A percentile compares a stretch with the other conserved stretches of the same genome.
phyloP scores from a whole-genome alignment of 2,888 invertebrate species.

The Drosophila formosana region DNA sequence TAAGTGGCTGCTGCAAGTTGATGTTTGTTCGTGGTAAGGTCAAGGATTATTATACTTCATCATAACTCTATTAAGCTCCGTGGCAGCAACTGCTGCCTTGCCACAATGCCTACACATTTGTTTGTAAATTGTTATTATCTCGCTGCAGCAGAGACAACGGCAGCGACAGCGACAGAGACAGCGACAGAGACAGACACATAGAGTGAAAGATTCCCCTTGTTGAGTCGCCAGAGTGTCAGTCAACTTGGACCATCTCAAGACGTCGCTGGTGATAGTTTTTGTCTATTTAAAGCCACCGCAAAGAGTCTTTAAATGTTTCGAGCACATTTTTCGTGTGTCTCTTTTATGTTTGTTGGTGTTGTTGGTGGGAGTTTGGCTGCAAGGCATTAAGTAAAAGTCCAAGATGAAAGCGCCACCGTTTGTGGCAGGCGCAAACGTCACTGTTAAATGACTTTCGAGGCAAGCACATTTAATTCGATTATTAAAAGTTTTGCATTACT shows the following conservation, averaged over 20 bases:
- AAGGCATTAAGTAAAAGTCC: slow-evolving; percentile 77
- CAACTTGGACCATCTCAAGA: slow-evolving; percentile 25
- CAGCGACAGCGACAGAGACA: background rate
- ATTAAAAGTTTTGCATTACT: slow-evolving; percentile 81
- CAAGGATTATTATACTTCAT: slow-evolving; percentile 82
- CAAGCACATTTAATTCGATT: slow-evolving; percentile 76
- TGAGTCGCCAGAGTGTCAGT: slow-evolving; percentile 14
- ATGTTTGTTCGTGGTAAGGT: slow-evolving; percentile 74
- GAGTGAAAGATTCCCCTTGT: slow-evolving; percentile 37
- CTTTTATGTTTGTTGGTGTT: slow-evolving; percentile 34
- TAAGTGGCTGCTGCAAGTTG: slow-evolving; percentile 51
- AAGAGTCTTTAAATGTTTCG: slow-evolving; percentile 31
- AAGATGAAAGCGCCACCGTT: slow-evolving; percentile 70
- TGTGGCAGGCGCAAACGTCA: slow-evolving; percentile 41
- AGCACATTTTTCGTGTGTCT: slow-evolving; percentile 20
- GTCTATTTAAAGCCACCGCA: slow-evolving; percentile 56
- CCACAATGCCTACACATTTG: slow-evolving; percentile 64
- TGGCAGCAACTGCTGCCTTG: slow-evolving; percentile 26
- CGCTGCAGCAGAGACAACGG: slow-evolving; percentile 5
- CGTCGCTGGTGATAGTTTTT: slow-evolving; percentile 69
- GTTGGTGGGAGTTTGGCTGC: slow-evolving; percentile 48
- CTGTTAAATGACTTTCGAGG: slow-evolving; percentile 72
- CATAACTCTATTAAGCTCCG: slow-evolving; percentile 75
- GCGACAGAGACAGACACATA: slow-evolving; percentile 12
- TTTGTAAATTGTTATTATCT: slow-evolving; percentile 71